Evolutionary conservation across 30 jellyfish, hydroid and myxozoan genomes (phyloP), one percentile per base, ranked within the genome.

Genomic region (Aurelia sp.): DNA sequence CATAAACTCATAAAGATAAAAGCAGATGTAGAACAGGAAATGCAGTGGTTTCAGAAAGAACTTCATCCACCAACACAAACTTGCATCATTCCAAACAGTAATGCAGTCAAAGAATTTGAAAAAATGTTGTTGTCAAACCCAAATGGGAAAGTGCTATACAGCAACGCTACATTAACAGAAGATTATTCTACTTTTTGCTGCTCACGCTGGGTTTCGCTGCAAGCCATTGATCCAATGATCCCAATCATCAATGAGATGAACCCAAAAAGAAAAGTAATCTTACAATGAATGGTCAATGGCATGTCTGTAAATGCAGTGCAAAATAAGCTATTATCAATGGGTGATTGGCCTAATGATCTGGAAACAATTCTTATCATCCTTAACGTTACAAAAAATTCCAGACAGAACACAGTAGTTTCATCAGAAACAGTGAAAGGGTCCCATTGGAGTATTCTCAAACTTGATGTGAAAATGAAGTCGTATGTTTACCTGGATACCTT

Each of bases 211-310:
- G 5, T 35, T 35, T 58, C 67, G 9, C 67, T 58, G 20, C 67
- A 58, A 58, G 67, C 67, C 67, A 58, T 58, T 58, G 67, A 58
- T 58, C 24, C 67, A 58, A 58, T 58, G 20, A 58, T 58, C 67
- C 9, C 67, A 58, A 58, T 58, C 4, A 58, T 58, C 67, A 58
- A 58, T 20, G 67, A 58, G 67, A 58, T 58, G 67, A 58, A 58
- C 67, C 67, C 67, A 58, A 58, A 58, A 12, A 7, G 67, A 58
- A 58, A 58, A 58, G 67, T 58, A 9, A 58, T 58, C 67, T 58
- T 58, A 12, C 67, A 58, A 3, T 7, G 67, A 58, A 58, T 58
- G 24, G 24, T 58, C 67, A 58, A 12, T 17, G 67, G 67, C 67
- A 58, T 58, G 67, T 58, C 67, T 58, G 67, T 58, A 20, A 7